Conservation (phyloP, 2,888 invertebrate species). For the Parapristionchus giblindavisi region DNA sequence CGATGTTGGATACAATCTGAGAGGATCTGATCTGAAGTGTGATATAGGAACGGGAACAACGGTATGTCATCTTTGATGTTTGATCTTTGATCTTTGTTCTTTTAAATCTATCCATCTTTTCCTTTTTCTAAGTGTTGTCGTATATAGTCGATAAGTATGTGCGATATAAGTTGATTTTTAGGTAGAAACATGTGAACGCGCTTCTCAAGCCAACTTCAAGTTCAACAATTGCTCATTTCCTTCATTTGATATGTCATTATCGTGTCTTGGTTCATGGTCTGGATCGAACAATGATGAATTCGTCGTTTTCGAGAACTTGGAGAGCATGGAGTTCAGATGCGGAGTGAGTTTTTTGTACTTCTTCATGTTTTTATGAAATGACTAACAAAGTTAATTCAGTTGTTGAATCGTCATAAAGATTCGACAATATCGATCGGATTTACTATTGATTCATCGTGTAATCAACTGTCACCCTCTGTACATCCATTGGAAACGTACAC, state of each 20-base stretch:
- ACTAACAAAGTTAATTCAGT: background rate
- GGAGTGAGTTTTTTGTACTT: slow-evolving; percentile 41
- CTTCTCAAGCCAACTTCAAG: slow-evolving; percentile 44
- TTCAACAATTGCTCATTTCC: slow-evolving; percentile 61
- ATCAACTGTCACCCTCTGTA: background rate
- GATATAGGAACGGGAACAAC: slow-evolving; percentile 47
- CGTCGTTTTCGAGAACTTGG: slow-evolving; percentile 52
- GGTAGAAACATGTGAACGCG: slow-evolving; percentile 53
- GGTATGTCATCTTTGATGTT: slow-evolving; percentile 30
- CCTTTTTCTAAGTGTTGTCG: background rate
- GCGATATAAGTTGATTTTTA: slow-evolving; percentile 36
- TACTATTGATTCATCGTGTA: slow-evolving; percentile 31
- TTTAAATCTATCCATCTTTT: background rate
- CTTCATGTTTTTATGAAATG: background rate
- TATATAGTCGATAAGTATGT: background rate
- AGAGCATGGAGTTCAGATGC: slow-evolving; percentile 59
- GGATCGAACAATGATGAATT: slow-evolving; percentile 34
- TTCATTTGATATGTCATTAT: slow-evolving; percentile 55
- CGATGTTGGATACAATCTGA: slow-evolving; percentile 51
- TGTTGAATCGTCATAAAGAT: slow-evolving; percentile 13
- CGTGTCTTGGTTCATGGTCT: slow-evolving; percentile 53
- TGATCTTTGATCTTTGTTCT: background rate
- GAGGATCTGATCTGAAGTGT: slow-evolving; percentile 49
- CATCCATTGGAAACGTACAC: slow-evolving; percentile 32
- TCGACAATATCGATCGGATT: slow-evolving; percentile 19